These are phyloP conservation scores for Ailurus styani DNA, from an alignment of 2,113 vertebrate species.

Conservation along the genomic window DNA sequence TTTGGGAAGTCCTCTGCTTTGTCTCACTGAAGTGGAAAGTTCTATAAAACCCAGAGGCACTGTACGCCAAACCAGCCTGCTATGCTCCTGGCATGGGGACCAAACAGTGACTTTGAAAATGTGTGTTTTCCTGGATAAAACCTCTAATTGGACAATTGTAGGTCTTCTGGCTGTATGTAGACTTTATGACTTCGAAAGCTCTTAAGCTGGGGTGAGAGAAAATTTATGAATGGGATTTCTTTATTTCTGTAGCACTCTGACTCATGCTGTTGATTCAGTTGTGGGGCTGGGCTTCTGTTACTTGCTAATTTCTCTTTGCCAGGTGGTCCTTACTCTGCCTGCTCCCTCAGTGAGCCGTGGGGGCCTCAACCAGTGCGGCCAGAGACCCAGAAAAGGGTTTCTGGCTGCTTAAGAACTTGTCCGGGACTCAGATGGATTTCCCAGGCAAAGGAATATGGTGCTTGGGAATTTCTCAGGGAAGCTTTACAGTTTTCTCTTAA, in stretches of 20 bases:
- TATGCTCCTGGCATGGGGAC: background rate
- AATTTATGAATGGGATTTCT: slow-evolving; percentile 60
- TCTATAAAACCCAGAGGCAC: background rate
- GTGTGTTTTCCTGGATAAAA: slow-evolving; percentile 45
- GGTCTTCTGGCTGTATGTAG: slow-evolving; percentile 19
- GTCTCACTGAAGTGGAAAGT: background rate
- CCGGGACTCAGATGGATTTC: background rate
- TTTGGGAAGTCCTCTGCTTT: background rate
- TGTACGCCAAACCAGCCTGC: background rate
- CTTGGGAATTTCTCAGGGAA: slow-evolving; percentile 13
- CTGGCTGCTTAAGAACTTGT: background rate
- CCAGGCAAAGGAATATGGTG: background rate
- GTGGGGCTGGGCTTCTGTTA: background rate
- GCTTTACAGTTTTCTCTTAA: background rate
- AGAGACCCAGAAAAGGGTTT: background rate
- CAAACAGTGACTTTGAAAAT: slow-evolving; percentile 33
- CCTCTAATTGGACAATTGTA: slow-evolving; percentile 61
- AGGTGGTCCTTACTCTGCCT: background rate
- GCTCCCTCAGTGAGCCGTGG: background rate
- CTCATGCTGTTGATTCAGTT: background rate
- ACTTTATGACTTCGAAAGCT: slow-evolving; percentile 53
- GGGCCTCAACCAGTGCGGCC: background rate
- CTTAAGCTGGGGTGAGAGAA: background rate
- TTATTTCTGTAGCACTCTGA: slow-evolving; percentile 40
- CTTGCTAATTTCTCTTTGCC: background rate